Evolutionary conservation across 1,140 invertebrate genomes (phyloP).

Genomic region (Latrodectus geometricus): DNA sequence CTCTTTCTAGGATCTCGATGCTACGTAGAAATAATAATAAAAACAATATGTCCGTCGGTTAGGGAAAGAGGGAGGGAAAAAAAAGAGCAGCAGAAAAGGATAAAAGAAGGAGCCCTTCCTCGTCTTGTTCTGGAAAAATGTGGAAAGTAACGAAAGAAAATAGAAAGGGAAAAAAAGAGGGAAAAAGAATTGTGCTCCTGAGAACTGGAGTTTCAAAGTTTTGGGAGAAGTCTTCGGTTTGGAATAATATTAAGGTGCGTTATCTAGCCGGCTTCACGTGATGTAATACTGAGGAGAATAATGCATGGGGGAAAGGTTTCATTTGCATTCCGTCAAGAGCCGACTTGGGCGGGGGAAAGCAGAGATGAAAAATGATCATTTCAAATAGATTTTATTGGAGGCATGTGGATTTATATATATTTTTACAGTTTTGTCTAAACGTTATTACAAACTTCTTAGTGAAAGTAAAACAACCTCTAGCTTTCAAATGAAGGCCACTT

Average conservation of each 20-base stretch:
- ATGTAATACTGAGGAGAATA: not conserved
- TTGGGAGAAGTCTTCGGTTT: conserved; percentile 7
- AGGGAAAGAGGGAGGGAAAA: not conserved
- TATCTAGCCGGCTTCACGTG: conserved; percentile 3
- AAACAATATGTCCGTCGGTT: conserved; percentile 15
- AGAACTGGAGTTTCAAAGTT: conserved; percentile 12
- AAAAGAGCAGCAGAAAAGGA: not conserved
- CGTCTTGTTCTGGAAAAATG: conserved; percentile 30
- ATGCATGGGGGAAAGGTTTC: conserved; percentile 18
- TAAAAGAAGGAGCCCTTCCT: not conserved
- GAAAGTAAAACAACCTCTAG: too few relatives aligned
- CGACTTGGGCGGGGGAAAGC: not conserved
- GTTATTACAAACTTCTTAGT: too few relatives aligned
- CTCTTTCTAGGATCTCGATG: not conserved
- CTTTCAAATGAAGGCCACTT: too few relatives aligned
- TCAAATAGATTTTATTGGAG: not conserved
- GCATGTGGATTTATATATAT: too few relatives aligned
- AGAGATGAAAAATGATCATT: not conserved
- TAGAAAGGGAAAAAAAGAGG: not conserved
- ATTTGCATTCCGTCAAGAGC: conserved; percentile 4
- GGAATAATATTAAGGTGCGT: conserved; percentile 29
- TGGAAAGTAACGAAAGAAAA: not conserved
- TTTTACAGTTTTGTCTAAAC: too few relatives aligned
- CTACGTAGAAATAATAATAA: conserved; percentile 26
- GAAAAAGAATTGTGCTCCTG: conserved; percentile 14